Percentiles rank a stretch among this genome's conserved stretches.
phyloP scores from a whole-genome alignment of 2,797 vertebrate genomes.

The Manis crassicaudata region DNA sequence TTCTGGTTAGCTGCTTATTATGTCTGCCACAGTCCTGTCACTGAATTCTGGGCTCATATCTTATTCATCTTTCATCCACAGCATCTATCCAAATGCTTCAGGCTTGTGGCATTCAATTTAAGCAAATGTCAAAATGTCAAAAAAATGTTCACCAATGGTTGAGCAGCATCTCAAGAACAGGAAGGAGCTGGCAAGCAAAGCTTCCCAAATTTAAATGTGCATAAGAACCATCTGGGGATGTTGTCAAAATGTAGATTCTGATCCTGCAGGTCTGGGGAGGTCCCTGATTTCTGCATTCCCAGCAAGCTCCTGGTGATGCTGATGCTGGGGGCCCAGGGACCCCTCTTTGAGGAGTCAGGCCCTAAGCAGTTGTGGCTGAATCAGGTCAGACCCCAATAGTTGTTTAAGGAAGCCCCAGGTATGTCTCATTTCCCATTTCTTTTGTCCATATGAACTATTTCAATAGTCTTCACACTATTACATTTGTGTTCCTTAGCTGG shows the following conservation, averaged over 20 bases:
- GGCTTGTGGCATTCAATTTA: background rate
- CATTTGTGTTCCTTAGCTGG: background rate
- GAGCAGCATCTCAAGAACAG: background rate
- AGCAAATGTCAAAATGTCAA: background rate
- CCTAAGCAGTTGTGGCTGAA: background rate
- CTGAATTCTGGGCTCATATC: background rate
- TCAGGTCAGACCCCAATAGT: background rate
- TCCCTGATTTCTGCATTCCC: background rate
- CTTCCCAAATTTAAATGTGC: background rate
- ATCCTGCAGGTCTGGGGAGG: background rate
- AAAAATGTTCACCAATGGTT: background rate
- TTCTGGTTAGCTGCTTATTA: background rate
- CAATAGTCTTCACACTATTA: background rate
- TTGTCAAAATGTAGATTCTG: background rate
- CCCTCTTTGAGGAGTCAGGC: background rate
- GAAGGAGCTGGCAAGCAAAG: background rate
- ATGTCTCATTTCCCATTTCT: background rate
- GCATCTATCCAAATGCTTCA: background rate
- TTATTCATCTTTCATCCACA: background rate
- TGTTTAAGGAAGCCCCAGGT: background rate
- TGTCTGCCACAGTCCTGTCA: background rate
- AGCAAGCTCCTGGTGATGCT: background rate
- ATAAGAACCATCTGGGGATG: accelerated
- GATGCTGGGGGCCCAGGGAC: background rate
- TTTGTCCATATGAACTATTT: background rate